A percentile compares a stretch with the other conserved stretches of the same genome.
phyloP scores from a whole-genome alignment of 2,888 invertebrate genomes.

The Stenodema calcarata region DNA sequence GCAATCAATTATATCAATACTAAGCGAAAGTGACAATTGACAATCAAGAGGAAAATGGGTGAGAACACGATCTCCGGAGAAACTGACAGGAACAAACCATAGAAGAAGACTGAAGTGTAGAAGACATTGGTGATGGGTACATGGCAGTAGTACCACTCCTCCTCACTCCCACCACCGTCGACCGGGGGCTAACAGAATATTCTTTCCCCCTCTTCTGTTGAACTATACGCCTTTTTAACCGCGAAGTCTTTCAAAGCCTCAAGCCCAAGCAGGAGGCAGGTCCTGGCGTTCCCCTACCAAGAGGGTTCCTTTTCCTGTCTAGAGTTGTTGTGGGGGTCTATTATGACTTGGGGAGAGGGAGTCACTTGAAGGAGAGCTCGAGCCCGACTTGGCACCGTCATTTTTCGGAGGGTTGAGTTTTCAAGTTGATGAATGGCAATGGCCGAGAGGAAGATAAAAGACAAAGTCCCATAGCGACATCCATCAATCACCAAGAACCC shows the following conservation, averaged over 20 bases:
- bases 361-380: neutral
- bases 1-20: neutral
- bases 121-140: conserved; percentile 30
- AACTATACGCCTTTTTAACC: neutral
- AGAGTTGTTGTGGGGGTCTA: conserved; percentile 2
- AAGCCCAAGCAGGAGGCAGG: neutral
- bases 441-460: neutral
- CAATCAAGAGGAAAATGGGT: neutral
- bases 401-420: neutral
- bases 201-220: neutral
- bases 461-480: neutral
- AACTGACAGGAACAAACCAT: neutral
- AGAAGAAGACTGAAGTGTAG: conserved; percentile 21
- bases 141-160: neutral
- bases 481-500: neutral
- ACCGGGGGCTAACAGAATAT: conserved; percentile 9
- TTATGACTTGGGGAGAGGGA: neutral
- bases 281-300: neutral
- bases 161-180: neutral
- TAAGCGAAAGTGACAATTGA: neutral
- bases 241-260: neutral
- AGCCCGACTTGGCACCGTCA: neutral
- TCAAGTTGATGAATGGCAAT: neutral
- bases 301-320: neutral
- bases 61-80: neutral